Percentiles rank a stretch among this genome's conserved stretches.
phyloP scores from a whole-genome alignment of 2,888 invertebrate species.

The Ectemnius lituratus region DNA sequence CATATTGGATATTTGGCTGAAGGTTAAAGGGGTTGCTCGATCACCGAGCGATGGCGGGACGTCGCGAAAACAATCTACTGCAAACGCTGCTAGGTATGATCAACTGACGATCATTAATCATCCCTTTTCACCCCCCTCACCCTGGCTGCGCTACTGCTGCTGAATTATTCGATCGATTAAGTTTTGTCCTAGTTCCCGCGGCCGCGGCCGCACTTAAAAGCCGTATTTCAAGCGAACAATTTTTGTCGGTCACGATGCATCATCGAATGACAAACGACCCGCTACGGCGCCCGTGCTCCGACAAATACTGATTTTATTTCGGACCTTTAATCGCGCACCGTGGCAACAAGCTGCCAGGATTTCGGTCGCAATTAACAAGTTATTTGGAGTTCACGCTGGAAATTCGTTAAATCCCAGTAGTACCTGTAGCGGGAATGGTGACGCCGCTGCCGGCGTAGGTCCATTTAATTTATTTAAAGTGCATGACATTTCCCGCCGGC shows the following conservation, averaged over 20 bases:
- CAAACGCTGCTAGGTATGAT: constrained; percentile 18
- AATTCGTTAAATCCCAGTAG: too few species aligned
- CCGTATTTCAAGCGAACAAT: background rate
- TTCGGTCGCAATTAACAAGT: too few species aligned
- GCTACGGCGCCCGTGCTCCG: too few species aligned
- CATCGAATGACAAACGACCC: background rate
- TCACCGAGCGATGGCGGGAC: constrained; percentile 28
- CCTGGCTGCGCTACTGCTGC: constrained; percentile 11
- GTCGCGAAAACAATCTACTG: constrained; percentile 45
- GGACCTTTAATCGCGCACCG: too few species aligned
- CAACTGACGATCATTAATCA: constrained; percentile 48
- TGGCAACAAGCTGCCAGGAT: too few species aligned
- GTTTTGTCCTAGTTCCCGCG: constrained; percentile 27
- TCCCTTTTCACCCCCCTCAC: background rate
- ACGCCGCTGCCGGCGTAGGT: too few species aligned
- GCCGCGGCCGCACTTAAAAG: constrained; percentile 8
- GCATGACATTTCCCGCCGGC: too few species aligned
- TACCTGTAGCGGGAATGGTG: too few species aligned
- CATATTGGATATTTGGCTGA: too few species aligned
- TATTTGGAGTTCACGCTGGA: too few species aligned
- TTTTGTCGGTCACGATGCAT: background rate
- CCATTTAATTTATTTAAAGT: too few species aligned
- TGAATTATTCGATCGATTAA: constrained; percentile 47
- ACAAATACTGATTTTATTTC: too few species aligned
- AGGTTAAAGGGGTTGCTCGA: constrained; percentile 31